Conservation (phyloP, 2,888 invertebrate genomes). For the Eremobia ochroleuca region DNA sequence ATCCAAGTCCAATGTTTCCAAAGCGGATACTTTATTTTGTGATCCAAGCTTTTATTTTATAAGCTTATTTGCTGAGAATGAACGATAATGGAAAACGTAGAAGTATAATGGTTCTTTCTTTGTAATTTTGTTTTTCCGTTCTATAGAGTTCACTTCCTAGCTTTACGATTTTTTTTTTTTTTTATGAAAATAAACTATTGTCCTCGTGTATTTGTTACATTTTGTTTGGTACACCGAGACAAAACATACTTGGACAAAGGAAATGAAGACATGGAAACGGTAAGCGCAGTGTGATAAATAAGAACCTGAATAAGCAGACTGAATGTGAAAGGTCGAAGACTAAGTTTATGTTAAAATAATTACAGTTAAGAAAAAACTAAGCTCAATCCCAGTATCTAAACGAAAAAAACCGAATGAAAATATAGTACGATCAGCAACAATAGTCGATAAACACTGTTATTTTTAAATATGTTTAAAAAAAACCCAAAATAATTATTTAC, state of each 20-base stretch:
- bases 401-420: too few species aligned
- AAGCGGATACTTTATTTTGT: slow-evolving; percentile 10
- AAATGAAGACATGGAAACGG: background rate
- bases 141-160: background rate
- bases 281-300: too few species aligned
- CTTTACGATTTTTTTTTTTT: background rate
- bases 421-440: too few species aligned
- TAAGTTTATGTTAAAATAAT: too few species aligned
- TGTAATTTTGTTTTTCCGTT: background rate
- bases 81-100: background rate
- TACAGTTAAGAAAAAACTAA: too few species aligned
- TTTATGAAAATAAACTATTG: background rate
- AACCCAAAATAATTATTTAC: background rate
- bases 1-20: slow-evolving; percentile 18
- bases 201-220: too few species aligned
- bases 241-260: too few species aligned
- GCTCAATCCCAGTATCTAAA: too few species aligned
- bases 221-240: too few species aligned
- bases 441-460: background rate
- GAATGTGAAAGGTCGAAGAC: too few species aligned
- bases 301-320: too few species aligned
- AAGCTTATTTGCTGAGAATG: background rate
- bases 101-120: background rate
- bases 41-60: background rate
- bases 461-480: background rate